Evolutionary conservation across 2,113 vertebrate genomes (phyloP), one percentile per base, ranked within the genome.

Genomic region (Cinclus cinclus): DNA sequence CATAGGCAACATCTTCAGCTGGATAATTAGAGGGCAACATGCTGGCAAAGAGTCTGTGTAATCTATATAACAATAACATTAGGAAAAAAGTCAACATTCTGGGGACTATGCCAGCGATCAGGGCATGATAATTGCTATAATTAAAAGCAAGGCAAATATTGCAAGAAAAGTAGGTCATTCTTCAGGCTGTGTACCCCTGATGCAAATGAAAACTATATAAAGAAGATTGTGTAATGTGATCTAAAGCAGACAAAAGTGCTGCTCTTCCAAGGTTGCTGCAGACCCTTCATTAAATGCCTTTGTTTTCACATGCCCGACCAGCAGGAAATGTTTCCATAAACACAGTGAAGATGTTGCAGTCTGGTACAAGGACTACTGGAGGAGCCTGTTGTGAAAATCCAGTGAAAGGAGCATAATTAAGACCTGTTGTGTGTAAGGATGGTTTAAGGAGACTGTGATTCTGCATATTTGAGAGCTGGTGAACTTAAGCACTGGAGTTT

Each of bases 91-190:
- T 84, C 90, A 92, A 70, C 95, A 95, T 97, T 96, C 92, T 92
- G 92, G 92, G 76, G 95, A 95, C 42, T 80, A 70, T 71, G 92
- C 95, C 95, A 97, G 92, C 52, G 88, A 97, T 94, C 95, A 87
- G 94, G 91, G 82, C 87, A 92, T 47, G 95, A 88, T 97, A 97
- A 98, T 96, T 97, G 96, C 97, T 98, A 92, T 98, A 97, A 97
- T 98, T 98, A 98, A 97, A 97, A 97, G 87, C 77, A 96, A 98
- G 95, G 94, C 87, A 96, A 98, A 96, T 95, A 95, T 89, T 95
- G 80, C 65, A 93, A 76, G 55, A 81, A 97, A 97, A 97, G 93
- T 98, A 97, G 97, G 97, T 97, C 97, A 97, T 65, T 85, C 83
- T 96, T 96, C 73, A 90, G 73, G 53, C 94, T 92, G 81, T 86